Evolutionary conservation across 2,797 vertebrate genomes (phyloP).

Genomic region (Tenualosa ilisha): DNA sequence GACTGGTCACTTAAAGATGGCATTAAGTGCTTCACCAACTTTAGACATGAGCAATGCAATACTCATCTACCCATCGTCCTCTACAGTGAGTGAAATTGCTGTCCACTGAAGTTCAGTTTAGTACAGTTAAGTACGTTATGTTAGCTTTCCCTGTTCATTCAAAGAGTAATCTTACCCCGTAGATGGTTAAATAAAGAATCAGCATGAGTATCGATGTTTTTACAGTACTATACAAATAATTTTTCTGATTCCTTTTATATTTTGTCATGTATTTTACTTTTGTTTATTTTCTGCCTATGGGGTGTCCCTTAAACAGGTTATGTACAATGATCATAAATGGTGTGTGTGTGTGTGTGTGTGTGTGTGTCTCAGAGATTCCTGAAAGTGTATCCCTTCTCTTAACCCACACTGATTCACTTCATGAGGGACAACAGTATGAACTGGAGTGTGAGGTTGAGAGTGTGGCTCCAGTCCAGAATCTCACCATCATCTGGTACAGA

Average conservation of each 20-base stretch:
- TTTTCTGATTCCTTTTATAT: too few relatives aligned
- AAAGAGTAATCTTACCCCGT: too few relatives aligned
- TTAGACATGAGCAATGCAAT: neutral
- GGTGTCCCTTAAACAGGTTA: too few relatives aligned
- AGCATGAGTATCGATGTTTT: too few relatives aligned
- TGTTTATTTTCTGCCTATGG: too few relatives aligned
- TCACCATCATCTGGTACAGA: slow-evolving; percentile 62
- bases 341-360: neutral
- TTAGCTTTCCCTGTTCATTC: too few relatives aligned
- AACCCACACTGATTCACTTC: slow-evolving; percentile 45
- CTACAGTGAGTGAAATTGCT: slow-evolving; percentile 58
- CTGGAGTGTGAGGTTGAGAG: slow-evolving; percentile 57
- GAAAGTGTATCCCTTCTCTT: slow-evolving; percentile 48
- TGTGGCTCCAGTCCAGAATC: slow-evolving; percentile 52
- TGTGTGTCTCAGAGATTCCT: slow-evolving; percentile 56
- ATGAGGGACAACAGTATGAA: slow-evolving; percentile 48
- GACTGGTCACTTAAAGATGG: slow-evolving; percentile 49
- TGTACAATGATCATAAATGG: too few relatives aligned
- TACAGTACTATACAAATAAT: too few relatives aligned
- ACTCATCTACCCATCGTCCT: slow-evolving; percentile 44
- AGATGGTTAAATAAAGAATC: too few relatives aligned
- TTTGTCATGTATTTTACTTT: too few relatives aligned
- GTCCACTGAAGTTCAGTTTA: too few relatives aligned
- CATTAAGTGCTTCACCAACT: slow-evolving; percentile 33
- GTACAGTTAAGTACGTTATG: too few relatives aligned